Conservation (phyloP, 2,888 invertebrate species). For the Smittia sp. region DNA sequence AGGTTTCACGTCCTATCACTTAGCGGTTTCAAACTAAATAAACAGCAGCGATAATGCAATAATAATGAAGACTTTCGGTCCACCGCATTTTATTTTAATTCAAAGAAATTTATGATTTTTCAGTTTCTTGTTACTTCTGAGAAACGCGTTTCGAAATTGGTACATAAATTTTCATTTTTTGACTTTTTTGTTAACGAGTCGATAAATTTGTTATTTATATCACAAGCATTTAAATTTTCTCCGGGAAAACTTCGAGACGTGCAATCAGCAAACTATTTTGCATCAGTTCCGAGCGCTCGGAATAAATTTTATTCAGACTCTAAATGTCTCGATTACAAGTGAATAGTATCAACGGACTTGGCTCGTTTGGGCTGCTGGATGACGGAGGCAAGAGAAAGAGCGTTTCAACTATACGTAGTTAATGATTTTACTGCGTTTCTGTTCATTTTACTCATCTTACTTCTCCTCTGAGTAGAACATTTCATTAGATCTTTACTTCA, state of each 20-base stretch:
- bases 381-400: no score
- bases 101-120: conserved; percentile 37
- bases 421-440: conserved; percentile 25
- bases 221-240: conserved; percentile 34
- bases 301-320: no score
- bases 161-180: conserved; percentile 40
- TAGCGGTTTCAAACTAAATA: no score
- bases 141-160: neutral
- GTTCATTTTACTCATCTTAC: neutral
- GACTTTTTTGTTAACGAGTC: conserved; percentile 40
- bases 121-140: neutral
- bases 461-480: neutral
- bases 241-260: neutral
- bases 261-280: conserved; percentile 34
- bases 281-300: neutral
- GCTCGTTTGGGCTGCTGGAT: no score
- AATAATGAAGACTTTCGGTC: neutral
- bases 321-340: no score
- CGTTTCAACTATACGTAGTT: no score
- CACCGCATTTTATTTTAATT: conserved; percentile 3
- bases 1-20: no score
- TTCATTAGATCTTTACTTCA: neutral
- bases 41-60: neutral
- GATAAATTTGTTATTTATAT: conserved; percentile 39
- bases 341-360: neutral